A percentile compares a stretch with the other conserved stretches of the same genome.
These are phyloP conservation scores for Chlorospingus semifuscus DNA, from an alignment of 2,797 vertebrate species.

Conservation along the genomic window DNA sequence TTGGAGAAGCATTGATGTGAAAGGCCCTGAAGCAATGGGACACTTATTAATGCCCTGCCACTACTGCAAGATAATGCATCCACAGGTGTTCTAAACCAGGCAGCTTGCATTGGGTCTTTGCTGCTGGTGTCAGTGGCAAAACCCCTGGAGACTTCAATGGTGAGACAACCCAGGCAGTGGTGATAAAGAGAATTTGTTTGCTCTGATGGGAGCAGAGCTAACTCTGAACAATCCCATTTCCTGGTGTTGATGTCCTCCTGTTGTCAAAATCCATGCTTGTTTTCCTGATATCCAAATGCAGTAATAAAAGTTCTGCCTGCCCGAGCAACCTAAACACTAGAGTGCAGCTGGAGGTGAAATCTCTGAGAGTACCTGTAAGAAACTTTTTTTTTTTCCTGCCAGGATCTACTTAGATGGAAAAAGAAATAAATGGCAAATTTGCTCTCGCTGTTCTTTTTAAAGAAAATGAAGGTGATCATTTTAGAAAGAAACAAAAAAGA, in stretches of 20 bases:
- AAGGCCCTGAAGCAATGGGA: neutral
- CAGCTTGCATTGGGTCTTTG: neutral
- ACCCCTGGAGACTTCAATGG: neutral
- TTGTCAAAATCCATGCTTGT: neutral
- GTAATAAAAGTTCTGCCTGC: neutral
- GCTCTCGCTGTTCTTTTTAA: neutral
- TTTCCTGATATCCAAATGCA: neutral
- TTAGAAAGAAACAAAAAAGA: neutral
- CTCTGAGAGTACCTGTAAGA: neutral
- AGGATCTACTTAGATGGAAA: neutral
- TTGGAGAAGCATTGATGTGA: neutral
- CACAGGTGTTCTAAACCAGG: neutral
- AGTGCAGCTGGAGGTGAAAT: neutral
- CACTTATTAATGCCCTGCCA: neutral
- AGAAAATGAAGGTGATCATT: neutral
- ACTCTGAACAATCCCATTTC: neutral
- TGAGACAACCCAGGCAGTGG: neutral
- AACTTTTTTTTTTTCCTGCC: neutral
- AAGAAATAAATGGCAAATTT: neutral
- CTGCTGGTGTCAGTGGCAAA: neutral
- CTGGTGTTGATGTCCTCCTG: neutral
- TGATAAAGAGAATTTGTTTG: neutral
- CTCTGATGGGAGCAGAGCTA: neutral
- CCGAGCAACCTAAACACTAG: neutral
- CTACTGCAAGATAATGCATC: neutral